Percentiles rank a stretch among this genome's conserved stretches.
Conservation (phyloP, 2,888 invertebrate genomes). For the Idaea dimidiata region DNA sequence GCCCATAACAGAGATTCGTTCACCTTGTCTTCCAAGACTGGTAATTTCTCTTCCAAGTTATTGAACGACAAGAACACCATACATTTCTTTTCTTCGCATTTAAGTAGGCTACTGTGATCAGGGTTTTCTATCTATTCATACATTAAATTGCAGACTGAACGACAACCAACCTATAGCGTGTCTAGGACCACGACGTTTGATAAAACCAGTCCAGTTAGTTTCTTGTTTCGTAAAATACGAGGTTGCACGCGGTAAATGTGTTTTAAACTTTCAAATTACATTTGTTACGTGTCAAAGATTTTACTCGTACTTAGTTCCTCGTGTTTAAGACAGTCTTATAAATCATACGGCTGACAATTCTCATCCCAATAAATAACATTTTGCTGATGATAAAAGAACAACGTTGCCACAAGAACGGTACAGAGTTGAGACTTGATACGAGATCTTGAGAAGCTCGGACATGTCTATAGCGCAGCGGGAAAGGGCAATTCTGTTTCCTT, state of each 20-base stretch:
- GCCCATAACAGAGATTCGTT: constrained; percentile 58
- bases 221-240: constrained; percentile 42
- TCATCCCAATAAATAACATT: constrained; percentile 58
- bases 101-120: constrained; percentile 69
- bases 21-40: constrained; percentile 58
- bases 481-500: constrained; percentile 39
- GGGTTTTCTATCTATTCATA: constrained; percentile 62
- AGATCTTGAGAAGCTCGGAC: constrained; percentile 63
- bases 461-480: constrained; percentile 52
- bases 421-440: constrained; percentile 72
- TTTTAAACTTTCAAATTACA: constrained; percentile 41
- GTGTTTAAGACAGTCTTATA: constrained; percentile 40
- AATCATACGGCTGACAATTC: constrained; percentile 48
- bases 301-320: constrained; percentile 22
- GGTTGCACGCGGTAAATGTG: constrained; percentile 32
- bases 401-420: constrained; percentile 52
- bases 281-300: constrained; percentile 15
- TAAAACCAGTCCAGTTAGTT: constrained; percentile 41
- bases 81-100: constrained; percentile 71
- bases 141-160: constrained; percentile 56
- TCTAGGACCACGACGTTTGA: constrained; percentile 31
- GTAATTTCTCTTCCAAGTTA: constrained; percentile 64
- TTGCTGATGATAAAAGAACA: constrained; percentile 54
- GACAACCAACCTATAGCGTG: constrained; percentile 48
- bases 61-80: constrained; percentile 57